phyloP scores from a whole-genome alignment of 1,140 invertebrate species.

The Prorops nasuta region DNA sequence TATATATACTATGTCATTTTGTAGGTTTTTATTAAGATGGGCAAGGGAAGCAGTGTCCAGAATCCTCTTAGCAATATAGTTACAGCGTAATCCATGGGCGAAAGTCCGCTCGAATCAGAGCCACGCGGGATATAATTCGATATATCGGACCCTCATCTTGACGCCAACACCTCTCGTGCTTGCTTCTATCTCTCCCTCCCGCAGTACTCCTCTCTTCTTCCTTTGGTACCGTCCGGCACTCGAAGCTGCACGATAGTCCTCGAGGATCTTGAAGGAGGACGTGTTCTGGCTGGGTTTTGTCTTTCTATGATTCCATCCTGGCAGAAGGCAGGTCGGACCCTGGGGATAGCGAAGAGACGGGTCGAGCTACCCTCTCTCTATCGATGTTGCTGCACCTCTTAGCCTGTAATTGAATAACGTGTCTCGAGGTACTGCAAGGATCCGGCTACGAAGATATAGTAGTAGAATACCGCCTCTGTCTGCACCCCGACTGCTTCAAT shows the following conservation, averaged over 20 bases:
- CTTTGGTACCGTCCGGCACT: background rate
- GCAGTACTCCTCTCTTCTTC: slow-evolving; percentile 4
- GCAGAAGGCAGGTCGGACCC: slow-evolving; percentile 18
- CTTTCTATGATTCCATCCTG: slow-evolving; percentile 34
- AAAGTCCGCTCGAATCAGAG: slow-evolving; percentile 40
- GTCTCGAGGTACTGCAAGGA: slow-evolving; percentile 33
- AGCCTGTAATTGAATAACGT: slow-evolving; percentile 48
- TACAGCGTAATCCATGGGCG: slow-evolving; percentile 35
- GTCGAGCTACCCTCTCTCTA: slow-evolving; percentile 31
- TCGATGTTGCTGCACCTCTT: slow-evolving; percentile 38
- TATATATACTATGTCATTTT: too few relatives aligned
- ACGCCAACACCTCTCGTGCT: slow-evolving; percentile 2
- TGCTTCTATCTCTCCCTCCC: slow-evolving; percentile 16
- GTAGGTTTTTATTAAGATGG: too few relatives aligned
- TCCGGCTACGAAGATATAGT: slow-evolving; percentile 35
- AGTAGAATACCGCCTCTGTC: slow-evolving; percentile 18
- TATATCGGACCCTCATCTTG: slow-evolving; percentile 40
- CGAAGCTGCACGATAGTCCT: background rate
- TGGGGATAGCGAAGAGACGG: slow-evolving; percentile 25
- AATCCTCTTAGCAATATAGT: slow-evolving; percentile 34
- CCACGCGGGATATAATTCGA: slow-evolving; percentile 41
- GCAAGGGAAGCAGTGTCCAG: too few relatives aligned
- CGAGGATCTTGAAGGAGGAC: slow-evolving; percentile 9
- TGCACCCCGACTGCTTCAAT: slow-evolving; percentile 22
- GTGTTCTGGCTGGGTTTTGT: slow-evolving; percentile 31